Evolutionary conservation across 2,113 vertebrate genomes (phyloP).

Genomic region (Rhinogobius similis): DNA sequence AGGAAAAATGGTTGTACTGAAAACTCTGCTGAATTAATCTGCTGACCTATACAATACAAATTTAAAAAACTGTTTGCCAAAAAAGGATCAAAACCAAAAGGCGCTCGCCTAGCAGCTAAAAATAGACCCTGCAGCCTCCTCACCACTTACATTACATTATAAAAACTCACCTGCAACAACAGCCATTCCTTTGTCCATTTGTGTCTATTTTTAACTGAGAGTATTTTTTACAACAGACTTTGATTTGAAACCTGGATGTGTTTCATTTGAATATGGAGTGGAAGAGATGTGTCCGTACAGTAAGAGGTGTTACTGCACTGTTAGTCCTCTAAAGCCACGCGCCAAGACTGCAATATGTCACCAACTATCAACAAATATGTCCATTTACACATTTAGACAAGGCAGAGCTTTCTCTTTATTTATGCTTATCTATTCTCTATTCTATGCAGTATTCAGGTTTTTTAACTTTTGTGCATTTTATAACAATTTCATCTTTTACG

Average conservation of each 20-base stretch:
- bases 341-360: slow-evolving; percentile 7
- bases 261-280: not conserved
- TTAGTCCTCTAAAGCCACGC: slow-evolving; percentile 3
- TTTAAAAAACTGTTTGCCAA: too few species aligned
- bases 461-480: too few species aligned
- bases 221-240: slow-evolving; percentile 1
- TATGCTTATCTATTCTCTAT: too few species aligned
- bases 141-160: not conserved
- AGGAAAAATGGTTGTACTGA: too few species aligned
- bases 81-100: not conserved
- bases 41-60: too few species aligned
- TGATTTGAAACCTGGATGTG: not conserved
- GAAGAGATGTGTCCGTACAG: not conserved
- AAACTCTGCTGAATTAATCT: too few species aligned
- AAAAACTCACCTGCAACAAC: not conserved
- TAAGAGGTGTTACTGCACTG: slow-evolving; percentile 4
- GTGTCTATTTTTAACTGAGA: not conserved
- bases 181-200: not conserved
- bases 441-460: too few species aligned
- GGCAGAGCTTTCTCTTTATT: not conserved
- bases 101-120: not conserved
- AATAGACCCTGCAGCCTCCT: not conserved
- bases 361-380: slow-evolving; percentile 11
- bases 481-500: too few species aligned
- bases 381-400: not conserved